Conservation (phyloP, 1,140 invertebrate genomes). For the Sitobion miscanthi region DNA sequence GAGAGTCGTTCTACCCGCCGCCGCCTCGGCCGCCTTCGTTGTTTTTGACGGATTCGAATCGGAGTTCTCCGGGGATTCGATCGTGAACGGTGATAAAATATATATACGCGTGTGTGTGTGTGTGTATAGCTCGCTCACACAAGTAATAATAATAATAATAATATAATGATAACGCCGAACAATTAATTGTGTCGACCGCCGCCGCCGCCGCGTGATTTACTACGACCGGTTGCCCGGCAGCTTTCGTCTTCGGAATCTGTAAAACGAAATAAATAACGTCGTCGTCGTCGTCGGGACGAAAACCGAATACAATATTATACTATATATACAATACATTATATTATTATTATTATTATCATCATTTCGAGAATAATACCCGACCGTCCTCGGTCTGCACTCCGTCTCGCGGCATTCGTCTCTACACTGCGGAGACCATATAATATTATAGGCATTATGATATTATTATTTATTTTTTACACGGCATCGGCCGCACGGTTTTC, state of each 20-base stretch:
- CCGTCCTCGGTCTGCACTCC: background rate
- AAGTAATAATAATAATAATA: conserved; percentile 15
- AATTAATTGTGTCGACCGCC: conserved; percentile 51
- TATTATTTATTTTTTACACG: background rate
- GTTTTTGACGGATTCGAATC: conserved; percentile 55
- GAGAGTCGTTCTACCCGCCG: background rate
- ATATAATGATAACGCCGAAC: conserved; percentile 53
- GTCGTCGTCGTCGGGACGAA: background rate
- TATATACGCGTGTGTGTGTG: background rate
- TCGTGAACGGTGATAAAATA: conserved; percentile 49
- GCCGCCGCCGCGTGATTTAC: conserved; percentile 41
- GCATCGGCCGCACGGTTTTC: background rate
- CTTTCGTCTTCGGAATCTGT: conserved; percentile 46
- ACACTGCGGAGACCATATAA: background rate
- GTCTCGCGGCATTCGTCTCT: background rate
- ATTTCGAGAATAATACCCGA: background rate
- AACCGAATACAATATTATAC: conserved; percentile 1
- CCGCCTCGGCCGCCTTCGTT: background rate
- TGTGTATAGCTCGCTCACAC: conserved; percentile 4
- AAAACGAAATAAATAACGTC: conserved; percentile 42
- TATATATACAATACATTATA: conserved; percentile 16
- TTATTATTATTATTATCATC: conserved; percentile 12
- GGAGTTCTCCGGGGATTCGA: conserved; percentile 46
- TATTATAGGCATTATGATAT: background rate
- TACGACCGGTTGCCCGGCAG: conserved; percentile 48